Base-by-base conservation (phyloP, 2,113 vertebrate genomes). In the Ceratotherium simum region DNA sequence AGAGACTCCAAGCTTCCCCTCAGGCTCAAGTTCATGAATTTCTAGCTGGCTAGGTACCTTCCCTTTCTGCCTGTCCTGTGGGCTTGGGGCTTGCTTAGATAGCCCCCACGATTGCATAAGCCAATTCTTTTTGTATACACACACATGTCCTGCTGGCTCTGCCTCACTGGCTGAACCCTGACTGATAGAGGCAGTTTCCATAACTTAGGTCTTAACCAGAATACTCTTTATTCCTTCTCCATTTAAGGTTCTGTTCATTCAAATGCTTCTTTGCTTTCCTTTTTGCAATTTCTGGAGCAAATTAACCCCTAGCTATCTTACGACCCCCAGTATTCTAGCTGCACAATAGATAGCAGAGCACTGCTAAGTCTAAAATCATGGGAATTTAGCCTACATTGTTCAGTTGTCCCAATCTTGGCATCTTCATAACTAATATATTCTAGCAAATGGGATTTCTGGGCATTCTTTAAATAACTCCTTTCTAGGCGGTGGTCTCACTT, bases 341-440 rank as follows among this genome's bases (percentile, higher is more conserved):
- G 3, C 56, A 72, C 11, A 36, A n/a, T 8, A 54, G 21, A 79
- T 76, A 69, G 9, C 58, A 70, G 42, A 25, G 48, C 46, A 39
- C 51, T 73, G 20, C 67, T 73, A 58, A 78, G 27, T 82, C 54
- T 65, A 81, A 60, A n/a, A 20, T 82, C 42, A 46, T 31, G 60
- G 75, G 56, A 54, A 82, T 64, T 90, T 90, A 81, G n/a, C 31
- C 67, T 7, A 42, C 20, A 42, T 73, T 56, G 2, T 62, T 67
- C 33, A 86, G 29, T 67, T 81, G 25, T 76, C 60, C 54, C n/a
- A 13, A 81, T 31, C 46, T 76, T 39, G 69, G 36, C 11, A 78
- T 81, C 33, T 79, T 96, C 33, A 31, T 78, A 65, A 93, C 60
- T 75, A 72, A n/a, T 65, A 70, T 58, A 82, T 96, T 81, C 75